A percentile compares a stretch with the other conserved stretches of the same genome.
These are phyloP conservation scores for Phylloscopus trochiloides DNA, from an alignment of 2,113 vertebrate genomes.

Conservation along the genomic window DNA sequence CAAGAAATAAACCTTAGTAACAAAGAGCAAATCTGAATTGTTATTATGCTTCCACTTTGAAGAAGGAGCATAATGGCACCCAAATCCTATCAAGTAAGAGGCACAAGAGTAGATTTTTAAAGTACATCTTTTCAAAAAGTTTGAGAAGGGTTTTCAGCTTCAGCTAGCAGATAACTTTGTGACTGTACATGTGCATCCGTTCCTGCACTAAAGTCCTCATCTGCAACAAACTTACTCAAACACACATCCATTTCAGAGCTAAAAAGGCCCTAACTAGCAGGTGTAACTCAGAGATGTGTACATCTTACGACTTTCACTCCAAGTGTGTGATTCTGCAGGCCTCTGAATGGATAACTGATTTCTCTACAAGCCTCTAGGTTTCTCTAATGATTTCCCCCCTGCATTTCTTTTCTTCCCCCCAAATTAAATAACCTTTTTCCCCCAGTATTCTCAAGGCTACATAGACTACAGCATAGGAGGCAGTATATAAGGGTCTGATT, in stretches of 20 bases:
- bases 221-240: neutral
- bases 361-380: neutral
- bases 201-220: neutral
- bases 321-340: neutral
- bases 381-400: neutral
- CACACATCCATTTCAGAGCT: neutral
- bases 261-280: neutral
- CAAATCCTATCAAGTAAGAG: neutral
- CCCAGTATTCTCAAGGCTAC: neutral
- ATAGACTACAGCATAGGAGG: neutral
- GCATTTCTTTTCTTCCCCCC: neutral
- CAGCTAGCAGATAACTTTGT: neutral
- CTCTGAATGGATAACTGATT: accelerated
- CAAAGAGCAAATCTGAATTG: neutral
- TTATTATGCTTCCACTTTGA: neutral
- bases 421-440: neutral
- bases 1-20: neutral
- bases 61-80: neutral
- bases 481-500: neutral
- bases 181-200: neutral
- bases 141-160: neutral
- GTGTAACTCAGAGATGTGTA: neutral
- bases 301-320: neutral
- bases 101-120: neutral
- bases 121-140: neutral